Evolutionary conservation across 2,888 invertebrate genomes (phyloP).

Genomic region (Polydrusus cervinus): DNA sequence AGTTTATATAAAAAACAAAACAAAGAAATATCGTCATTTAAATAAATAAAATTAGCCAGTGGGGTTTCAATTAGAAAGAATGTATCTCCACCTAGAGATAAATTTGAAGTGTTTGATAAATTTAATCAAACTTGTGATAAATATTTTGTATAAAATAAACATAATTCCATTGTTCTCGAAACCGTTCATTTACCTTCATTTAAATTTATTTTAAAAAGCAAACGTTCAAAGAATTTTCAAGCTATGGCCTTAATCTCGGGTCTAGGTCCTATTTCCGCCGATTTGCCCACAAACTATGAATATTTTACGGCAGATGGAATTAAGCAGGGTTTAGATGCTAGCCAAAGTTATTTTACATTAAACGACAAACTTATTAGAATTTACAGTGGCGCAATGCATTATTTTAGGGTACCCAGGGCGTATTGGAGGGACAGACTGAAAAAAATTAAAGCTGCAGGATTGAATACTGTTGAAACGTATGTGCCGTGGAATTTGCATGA

Average conservation of each 20-base stretch:
- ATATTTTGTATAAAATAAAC: background rate
- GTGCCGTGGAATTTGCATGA: conserved; percentile 94
- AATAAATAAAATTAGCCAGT: too few relatives aligned
- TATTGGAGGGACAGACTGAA: conserved; percentile 87
- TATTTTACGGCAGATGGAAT: conserved; percentile 71
- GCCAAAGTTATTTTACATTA: conserved; percentile 67
- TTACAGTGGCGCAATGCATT: conserved; percentile 81
- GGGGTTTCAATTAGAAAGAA: too few relatives aligned
- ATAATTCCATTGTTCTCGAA: background rate
- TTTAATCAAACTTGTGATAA: background rate
- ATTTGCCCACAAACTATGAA: conserved; percentile 69
- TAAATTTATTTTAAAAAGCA: conserved; percentile 23
- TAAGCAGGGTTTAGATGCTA: conserved; percentile 61
- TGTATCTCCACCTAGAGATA: background rate
- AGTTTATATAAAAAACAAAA: too few relatives aligned
- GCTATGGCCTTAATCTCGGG: conserved; percentile 11
- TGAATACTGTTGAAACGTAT: conserved; percentile 90
- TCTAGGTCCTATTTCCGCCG: conserved; percentile 19
- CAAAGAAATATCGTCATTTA: too few relatives aligned
- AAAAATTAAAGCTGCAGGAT: conserved; percentile 86
- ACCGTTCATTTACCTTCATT: background rate
- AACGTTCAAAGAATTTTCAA: background rate
- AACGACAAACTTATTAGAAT: conserved; percentile 70
- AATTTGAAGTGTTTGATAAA: background rate
- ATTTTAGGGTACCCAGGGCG: conserved; percentile 86